Conservation (phyloP, 2,113 vertebrate genomes). For the Mirza zaza region DNA sequence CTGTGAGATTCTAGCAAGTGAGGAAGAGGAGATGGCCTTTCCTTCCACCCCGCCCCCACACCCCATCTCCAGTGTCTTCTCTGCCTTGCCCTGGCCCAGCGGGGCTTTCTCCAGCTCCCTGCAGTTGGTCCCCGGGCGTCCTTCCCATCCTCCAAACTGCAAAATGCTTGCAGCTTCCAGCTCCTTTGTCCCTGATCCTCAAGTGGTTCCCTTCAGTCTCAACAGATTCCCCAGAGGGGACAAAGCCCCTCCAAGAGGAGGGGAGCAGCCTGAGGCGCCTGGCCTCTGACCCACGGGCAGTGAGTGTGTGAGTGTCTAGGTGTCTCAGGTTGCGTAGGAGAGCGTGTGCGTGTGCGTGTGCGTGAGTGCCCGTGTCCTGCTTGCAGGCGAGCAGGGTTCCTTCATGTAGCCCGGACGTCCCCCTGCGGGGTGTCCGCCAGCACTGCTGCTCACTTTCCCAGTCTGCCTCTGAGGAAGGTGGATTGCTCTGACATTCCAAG, state of each 20-base stretch:
- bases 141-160: background rate
- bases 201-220: background rate
- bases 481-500: constrained; percentile 65
- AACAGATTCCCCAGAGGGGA: background rate
- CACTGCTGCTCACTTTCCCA: constrained; percentile 50
- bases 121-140: background rate
- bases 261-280: background rate
- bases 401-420: background rate
- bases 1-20: background rate
- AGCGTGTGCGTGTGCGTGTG: background rate
- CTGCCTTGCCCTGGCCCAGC: background rate
- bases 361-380: background rate
- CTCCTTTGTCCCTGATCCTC: background rate
- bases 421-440: background rate
- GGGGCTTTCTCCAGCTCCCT: background rate
- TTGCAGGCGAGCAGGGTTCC: constrained; percentile 73
- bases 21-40: background rate
- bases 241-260: background rate
- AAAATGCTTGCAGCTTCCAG: constrained; percentile 21
- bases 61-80: background rate
- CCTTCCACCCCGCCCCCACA: background rate
- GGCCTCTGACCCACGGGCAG: constrained; percentile 11
- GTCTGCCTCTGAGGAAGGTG: constrained; percentile 53
- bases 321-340: background rate
- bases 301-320: background rate